Evolutionary conservation across 2,797 vertebrate species (phyloP).

Genomic region (Sebastes diploproa): DNA sequence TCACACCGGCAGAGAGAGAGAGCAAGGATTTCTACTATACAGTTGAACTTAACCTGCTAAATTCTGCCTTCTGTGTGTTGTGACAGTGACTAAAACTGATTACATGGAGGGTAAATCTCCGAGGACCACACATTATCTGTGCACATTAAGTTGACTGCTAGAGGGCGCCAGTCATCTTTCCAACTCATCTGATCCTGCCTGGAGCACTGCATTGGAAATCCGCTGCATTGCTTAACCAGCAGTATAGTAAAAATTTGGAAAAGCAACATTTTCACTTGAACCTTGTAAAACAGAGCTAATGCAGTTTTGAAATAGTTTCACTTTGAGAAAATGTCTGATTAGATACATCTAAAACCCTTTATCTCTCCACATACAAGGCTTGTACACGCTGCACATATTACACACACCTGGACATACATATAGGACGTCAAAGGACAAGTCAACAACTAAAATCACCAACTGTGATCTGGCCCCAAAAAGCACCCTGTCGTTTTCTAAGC

Average conservation of each 20-base stretch:
- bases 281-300: not conserved
- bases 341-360: not conserved
- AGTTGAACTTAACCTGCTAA: not conserved
- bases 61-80: not conserved
- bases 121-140: not conserved
- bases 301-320: not conserved
- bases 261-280: not conserved
- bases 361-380: not conserved
- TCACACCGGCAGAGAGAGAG: not conserved
- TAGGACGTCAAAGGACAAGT: not conserved
- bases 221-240: constrained; percentile 23
- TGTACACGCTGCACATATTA: not conserved
- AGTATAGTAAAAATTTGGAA: not conserved
- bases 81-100: not conserved
- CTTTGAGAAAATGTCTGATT: not conserved
- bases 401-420: not conserved
- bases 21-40: not conserved
- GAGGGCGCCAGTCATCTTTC: constrained; percentile 70
- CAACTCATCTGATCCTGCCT: not conserved
- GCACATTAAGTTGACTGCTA: constrained; percentile 32
- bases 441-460: not conserved
- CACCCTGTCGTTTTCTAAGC: not conserved
- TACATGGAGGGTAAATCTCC: not conserved
- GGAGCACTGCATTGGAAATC: constrained; percentile 14
- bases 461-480: not conserved